These are phyloP conservation scores for Oreortyx pictus DNA, from an alignment of 2,797 vertebrate genomes.

Conservation along the genomic window DNA sequence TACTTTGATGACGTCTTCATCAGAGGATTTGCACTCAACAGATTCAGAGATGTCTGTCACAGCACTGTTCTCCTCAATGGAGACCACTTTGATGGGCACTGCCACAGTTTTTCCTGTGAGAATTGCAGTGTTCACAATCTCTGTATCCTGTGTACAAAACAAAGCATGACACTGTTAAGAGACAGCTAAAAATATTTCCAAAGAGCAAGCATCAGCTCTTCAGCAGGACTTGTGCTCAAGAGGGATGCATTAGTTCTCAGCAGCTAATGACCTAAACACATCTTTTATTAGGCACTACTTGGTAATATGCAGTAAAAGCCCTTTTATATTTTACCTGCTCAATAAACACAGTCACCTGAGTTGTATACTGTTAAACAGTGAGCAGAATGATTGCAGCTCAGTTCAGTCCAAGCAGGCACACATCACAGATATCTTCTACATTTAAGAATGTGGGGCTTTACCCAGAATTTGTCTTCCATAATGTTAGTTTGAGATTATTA, in stretches of 20 bases:
- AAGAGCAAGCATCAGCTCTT: neutral
- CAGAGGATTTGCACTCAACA: conserved; percentile 88
- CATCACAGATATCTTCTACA: neutral
- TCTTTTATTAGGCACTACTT: neutral
- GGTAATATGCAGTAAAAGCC: rapidly evolving
- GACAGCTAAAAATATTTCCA: neutral
- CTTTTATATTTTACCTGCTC: neutral
- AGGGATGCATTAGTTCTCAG: neutral
- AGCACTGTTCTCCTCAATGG: conserved; percentile 84
- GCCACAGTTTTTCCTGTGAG: conserved; percentile 92
- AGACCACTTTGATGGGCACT: conserved; percentile 91
- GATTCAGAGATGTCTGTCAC: conserved; percentile 90
- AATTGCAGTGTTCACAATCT: conserved; percentile 94
- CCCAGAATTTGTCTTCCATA: neutral
- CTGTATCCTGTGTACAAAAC: conserved; percentile 84
- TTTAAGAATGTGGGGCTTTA: neutral
- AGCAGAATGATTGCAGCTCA: neutral
- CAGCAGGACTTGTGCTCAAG: neutral
- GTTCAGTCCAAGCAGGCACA: neutral
- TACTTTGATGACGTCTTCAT: conserved; percentile 93
- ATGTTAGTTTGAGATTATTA: neutral
- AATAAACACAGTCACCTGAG: neutral
- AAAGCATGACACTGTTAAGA: neutral
- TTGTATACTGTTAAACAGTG: neutral
- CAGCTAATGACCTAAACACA: rapidly evolving